Evolutionary conservation across 2,797 vertebrate species (phyloP).

Genomic region (Hozukius guyotensis): DNA sequence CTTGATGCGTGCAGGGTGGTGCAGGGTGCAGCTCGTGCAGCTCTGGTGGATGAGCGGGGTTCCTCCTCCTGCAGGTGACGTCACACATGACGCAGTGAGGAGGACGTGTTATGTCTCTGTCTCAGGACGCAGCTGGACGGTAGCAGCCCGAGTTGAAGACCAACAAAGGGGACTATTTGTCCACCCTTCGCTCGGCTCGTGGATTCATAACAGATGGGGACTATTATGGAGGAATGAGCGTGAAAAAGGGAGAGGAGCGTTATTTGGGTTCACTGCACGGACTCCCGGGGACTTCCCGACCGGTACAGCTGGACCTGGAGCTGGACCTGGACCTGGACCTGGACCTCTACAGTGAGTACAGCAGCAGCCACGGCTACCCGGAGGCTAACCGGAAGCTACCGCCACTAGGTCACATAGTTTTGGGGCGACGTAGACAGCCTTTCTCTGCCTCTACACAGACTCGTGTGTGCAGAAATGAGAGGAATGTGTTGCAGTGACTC

Average conservation of each 20-base stretch:
- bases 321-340: not conserved
- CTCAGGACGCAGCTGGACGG: not conserved
- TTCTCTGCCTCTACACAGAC: too few relatives aligned
- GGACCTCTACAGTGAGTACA: too few relatives aligned
- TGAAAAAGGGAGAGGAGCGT: not conserved
- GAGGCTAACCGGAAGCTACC: too few relatives aligned
- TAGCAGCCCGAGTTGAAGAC: too few relatives aligned
- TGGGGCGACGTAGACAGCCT: too few relatives aligned
- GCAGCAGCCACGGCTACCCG: too few relatives aligned
- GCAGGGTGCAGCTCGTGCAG: too few relatives aligned
- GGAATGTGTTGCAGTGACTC: too few relatives aligned
- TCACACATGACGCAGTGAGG: not conserved
- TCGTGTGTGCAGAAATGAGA: too few relatives aligned
- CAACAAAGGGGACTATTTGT: not conserved
- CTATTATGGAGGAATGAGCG: not conserved
- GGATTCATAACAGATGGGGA: not conserved
- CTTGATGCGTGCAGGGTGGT: too few relatives aligned
- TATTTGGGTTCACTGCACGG: not conserved
- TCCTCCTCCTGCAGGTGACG: not conserved
- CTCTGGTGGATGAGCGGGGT: not conserved
- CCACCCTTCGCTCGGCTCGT: not conserved
- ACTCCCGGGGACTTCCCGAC: not conserved
- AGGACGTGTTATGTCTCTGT: too few relatives aligned
- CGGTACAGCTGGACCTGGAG: not conserved
- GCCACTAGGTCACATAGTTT: too few relatives aligned